Percentiles rank a stretch among this genome's conserved stretches.
These are phyloP conservation scores for Rhopalosiphum maidis DNA, from an alignment of 1,140 invertebrate species.

Conservation along the genomic window DNA sequence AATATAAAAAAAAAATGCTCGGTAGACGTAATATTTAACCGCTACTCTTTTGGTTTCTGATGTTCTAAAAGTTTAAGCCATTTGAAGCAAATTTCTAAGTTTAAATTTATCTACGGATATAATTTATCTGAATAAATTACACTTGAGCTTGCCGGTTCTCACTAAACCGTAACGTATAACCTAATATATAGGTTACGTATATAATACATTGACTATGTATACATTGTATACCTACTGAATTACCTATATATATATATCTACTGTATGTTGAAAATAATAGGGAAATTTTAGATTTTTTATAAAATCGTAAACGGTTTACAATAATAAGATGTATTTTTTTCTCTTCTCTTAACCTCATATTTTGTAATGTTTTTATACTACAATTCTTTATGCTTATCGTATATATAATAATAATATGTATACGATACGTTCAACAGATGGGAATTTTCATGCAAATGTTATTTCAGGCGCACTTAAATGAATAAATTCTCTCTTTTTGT, in stretches of 20 bases:
- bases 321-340: neutral
- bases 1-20: too few species aligned
- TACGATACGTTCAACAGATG: neutral
- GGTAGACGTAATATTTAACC: neutral
- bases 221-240: neutral
- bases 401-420: neutral
- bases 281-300: neutral
- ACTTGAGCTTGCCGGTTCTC: neutral
- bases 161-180: neutral
- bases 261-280: neutral
- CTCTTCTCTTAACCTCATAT: neutral
- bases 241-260: neutral
- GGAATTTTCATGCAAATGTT: neutral
- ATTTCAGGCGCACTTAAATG: neutral
- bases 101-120: neutral
- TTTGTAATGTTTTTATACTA: neutral
- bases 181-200: neutral
- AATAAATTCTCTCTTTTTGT: neutral
- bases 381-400: neutral
- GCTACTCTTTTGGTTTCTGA: neutral
- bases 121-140: neutral
- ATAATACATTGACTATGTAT: neutral
- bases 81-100: neutral
- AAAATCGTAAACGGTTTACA: neutral
- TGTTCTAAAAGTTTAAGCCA: neutral